Percentiles rank a stretch among this genome's conserved stretches.
Evolutionary conservation across 1,140 invertebrate genomes (phyloP).

Genomic region (Drosophila guanche): DNA sequence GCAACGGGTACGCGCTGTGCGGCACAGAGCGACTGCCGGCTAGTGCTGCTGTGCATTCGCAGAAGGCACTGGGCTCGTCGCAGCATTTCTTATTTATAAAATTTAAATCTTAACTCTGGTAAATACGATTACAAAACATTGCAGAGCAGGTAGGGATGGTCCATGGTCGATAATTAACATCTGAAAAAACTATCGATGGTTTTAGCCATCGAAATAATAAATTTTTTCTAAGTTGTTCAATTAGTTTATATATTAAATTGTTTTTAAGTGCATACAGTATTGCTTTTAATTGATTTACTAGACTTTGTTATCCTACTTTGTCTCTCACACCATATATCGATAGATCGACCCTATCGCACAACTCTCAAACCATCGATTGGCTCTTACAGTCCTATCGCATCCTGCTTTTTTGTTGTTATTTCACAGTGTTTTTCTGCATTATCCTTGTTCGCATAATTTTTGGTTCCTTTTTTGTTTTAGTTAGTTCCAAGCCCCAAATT

Average conservation of each 20-base stretch:
- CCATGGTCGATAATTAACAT: no score
- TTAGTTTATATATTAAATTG: no score
- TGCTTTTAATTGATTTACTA: no score
- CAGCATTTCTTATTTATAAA: constrained; percentile 71
- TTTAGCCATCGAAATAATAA: no score
- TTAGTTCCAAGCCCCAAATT: constrained; percentile 33
- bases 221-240: no score
- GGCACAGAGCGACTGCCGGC: constrained; percentile 17
- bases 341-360: no score
- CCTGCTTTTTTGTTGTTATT: constrained; percentile 49
- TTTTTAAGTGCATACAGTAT: no score
- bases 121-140: constrained; percentile 56
- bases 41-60: constrained; percentile 37
- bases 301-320: no score
- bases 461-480: constrained; percentile 43
- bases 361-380: no score
- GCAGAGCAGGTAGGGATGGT: constrained; percentile 6
- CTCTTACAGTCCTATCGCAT: constrained; percentile 16
- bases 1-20: constrained; percentile 23
- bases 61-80: constrained; percentile 58
- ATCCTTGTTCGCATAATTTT: constrained; percentile 49
- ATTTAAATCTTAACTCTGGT: constrained; percentile 26
- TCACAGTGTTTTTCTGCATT: constrained; percentile 34
- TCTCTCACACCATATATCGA: no score
- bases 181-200: no score